Conservation (phyloP, 2,113 vertebrate genomes). For the Loxodonta africana region DNA sequence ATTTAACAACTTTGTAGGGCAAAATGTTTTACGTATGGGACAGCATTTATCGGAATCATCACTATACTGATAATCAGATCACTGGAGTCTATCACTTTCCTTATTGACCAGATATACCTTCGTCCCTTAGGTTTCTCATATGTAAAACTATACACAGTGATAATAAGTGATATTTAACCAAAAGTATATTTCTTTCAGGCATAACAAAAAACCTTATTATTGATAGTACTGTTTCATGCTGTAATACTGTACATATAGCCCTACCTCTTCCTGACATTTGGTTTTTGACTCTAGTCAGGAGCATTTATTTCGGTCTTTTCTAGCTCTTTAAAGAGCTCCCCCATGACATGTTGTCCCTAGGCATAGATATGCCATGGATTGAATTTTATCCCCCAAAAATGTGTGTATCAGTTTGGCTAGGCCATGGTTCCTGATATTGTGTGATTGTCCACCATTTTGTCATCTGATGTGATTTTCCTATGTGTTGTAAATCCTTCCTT, state of each 20-base stretch:
- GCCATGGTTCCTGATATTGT: too few species aligned
- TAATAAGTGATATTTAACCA: neutral
- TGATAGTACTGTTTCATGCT: neutral
- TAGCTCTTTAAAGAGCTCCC: neutral
- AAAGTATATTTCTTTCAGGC: neutral
- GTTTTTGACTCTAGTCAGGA: neutral
- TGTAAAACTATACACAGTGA: neutral
- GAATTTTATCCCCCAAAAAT: too few species aligned
- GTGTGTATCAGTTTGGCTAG: too few species aligned
- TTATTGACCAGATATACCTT: neutral
- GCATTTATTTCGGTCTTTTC: neutral
- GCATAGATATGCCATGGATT: neutral
- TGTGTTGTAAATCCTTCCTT: too few species aligned
- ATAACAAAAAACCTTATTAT: neutral
- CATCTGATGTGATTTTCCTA: too few species aligned
- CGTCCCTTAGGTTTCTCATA: neutral
- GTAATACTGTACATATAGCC: neutral
- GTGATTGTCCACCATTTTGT: too few species aligned
- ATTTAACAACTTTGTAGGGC: neutral
- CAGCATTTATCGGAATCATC: neutral
- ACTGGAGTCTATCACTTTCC: neutral
- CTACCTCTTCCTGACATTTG: neutral
- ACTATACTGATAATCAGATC: neutral
- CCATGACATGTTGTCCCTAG: neutral
- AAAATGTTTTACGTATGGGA: neutral